Evolutionary conservation across 2,797 vertebrate species (phyloP).

Genomic region (Rhynchonycteris naso): DNA sequence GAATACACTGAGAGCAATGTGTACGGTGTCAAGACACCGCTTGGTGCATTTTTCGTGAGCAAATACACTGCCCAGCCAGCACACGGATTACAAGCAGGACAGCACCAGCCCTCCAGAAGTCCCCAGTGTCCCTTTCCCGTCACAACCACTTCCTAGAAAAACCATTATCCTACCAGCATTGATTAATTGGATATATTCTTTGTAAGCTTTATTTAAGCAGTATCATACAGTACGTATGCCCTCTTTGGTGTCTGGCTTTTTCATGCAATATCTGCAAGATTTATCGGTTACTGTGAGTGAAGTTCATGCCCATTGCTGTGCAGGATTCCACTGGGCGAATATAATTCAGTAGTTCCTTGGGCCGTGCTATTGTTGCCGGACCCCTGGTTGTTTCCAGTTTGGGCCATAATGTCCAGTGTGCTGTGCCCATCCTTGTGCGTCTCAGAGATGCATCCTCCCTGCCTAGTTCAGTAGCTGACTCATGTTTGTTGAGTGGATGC

Average conservation of each 20-base stretch:
- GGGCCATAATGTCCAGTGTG: accelerated
- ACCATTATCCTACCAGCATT: not conserved
- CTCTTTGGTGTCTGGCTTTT: not conserved
- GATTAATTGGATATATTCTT: not conserved
- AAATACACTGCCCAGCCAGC: not conserved
- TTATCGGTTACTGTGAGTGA: not conserved
- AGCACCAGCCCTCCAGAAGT: accelerated
- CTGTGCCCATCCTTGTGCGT: accelerated
- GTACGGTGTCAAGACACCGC: not conserved
- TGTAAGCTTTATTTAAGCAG: not conserved
- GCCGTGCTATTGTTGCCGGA: accelerated
- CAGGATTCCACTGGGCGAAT: no score
- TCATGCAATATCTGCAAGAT: not conserved
- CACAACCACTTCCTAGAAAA: not conserved
- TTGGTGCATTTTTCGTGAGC: not conserved
- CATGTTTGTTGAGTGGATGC: not conserved
- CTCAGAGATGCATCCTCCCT: accelerated
- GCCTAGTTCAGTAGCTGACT: not conserved
- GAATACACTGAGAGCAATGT: not conserved
- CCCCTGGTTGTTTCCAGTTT: no score
- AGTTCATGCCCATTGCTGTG: accelerated
- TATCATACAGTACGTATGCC: accelerated
- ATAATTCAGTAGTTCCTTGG: accelerated
- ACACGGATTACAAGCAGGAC: not conserved
- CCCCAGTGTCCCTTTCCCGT: accelerated